Base-by-base conservation (phyloP, 1,140 invertebrate species). In the Philaenus spumarius region DNA sequence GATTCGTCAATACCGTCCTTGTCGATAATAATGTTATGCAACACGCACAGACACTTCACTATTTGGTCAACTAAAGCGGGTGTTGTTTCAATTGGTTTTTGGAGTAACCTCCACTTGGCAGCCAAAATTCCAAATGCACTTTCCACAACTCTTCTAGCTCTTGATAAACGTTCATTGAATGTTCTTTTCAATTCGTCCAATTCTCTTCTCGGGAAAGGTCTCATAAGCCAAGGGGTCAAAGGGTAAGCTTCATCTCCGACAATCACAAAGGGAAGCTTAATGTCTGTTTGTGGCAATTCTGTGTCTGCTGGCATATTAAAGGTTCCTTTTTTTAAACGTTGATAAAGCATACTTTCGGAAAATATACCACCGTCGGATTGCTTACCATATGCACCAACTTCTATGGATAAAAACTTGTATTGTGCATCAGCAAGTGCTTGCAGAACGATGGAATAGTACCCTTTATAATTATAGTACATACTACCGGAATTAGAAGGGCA, bases 51-150 rank as follows among this genome's bases (percentile, higher is more conserved):
- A 30, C 34, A 39, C 46, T 61, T 59, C 20, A 59, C 45, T 53
- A 59, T 54, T 4, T 23, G 14, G 14, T 54, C 42, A 55, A 45
- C 58, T 20, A 42, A 22, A 24, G 45, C 45, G n/a, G 30, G 7
- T n/a, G 35, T 34, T 9, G 51, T 48, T 58, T 61, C 37, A 24
- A 61, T 58, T 9, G 55, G 22, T 42, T 40, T 53, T 22, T 30
- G 14, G 7, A 56, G 34, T 24, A 56, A 14, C 34, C 55, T 56
- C 40, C 55, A 56, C 43, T 56, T 56, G 34, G 48, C 20, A 43
- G 20, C 26, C 23, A 53, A 20, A 53, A 80, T 77, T 15, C 77
- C 77, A 67, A 80, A 80, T 1, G 69, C 70, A 67, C 78, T 79
- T 69, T 80, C 78, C 4, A 77, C 69, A 19, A 73, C 66, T 61